Percentiles rank a stretch among this genome's conserved stretches.
phyloP scores from a whole-genome alignment of 2,113 vertebrate genomes.

The Ranitomeya imitator region DNA sequence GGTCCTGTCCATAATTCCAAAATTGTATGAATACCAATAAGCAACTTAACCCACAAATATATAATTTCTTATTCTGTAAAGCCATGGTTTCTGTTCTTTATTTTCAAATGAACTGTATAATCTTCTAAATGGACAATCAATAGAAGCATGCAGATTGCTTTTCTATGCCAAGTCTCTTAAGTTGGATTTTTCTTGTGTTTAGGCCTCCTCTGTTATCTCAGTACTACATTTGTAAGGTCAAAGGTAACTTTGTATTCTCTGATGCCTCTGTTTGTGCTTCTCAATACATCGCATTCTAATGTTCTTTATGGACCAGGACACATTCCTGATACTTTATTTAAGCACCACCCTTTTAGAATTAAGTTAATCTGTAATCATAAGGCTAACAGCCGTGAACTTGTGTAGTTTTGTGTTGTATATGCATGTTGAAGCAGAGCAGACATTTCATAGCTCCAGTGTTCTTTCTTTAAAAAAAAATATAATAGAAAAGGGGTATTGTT shows the following conservation, averaged over 20 bases:
- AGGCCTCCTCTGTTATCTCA: not conserved
- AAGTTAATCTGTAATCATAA: not conserved
- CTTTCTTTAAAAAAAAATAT: conserved; percentile 34
- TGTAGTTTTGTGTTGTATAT: not conserved
- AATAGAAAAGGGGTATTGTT: conserved; percentile 5
- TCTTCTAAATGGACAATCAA: not conserved
- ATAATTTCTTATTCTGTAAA: not conserved
- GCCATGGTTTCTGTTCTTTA: not conserved
- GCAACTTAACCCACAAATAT: not conserved
- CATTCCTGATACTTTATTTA: conserved; percentile 29
- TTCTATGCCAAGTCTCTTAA: not conserved
- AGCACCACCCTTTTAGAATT: conserved; percentile 26
- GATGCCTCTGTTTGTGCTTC: conserved; percentile 1
- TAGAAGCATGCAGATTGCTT: not conserved
- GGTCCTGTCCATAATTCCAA: not conserved
- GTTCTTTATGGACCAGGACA: not conserved
- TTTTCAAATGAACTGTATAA: not conserved
- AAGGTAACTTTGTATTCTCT: not conserved
- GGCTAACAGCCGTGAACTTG: not conserved
- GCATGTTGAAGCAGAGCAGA: not conserved
- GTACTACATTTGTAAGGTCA: not conserved
- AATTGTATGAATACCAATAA: not conserved
- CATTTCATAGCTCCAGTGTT: conserved; percentile 16
- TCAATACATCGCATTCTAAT: not conserved
- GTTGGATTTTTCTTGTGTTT: not conserved